Percentiles rank a stretch among this genome's conserved stretches.
Evolutionary conservation across 1,140 invertebrate species (phyloP).

Genomic region (Ooceraea biroi): DNA sequence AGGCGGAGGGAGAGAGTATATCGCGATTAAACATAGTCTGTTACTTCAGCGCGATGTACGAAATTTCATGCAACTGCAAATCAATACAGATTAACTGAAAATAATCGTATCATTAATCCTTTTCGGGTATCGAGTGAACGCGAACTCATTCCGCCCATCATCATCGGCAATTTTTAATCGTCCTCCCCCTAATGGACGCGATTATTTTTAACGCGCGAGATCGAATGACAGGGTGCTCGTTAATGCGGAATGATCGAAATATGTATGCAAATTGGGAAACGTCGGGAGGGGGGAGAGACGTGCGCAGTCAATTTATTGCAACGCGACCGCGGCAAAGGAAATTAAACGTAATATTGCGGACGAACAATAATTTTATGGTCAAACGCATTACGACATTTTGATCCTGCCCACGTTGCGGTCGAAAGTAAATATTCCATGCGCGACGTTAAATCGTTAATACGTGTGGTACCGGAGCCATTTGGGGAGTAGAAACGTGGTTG

Average conservation of each 20-base stretch:
- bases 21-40: too few relatives aligned
- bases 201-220: conserved; percentile 14
- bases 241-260: conserved; percentile 62
- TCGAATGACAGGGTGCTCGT: conserved; percentile 1
- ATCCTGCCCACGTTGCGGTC: conserved; percentile 65
- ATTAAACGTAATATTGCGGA: conserved; percentile 64
- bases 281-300: conserved; percentile 3
- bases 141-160: neutral
- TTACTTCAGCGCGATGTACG: neutral
- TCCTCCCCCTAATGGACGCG: conserved; percentile 8
- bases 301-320: conserved; percentile 65
- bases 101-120: too few relatives aligned
- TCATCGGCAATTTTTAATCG: conserved; percentile 35
- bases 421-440: conserved; percentile 70
- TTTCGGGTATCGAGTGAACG: conserved; percentile 1
- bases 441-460: conserved; percentile 72
- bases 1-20: neutral
- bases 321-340: conserved; percentile 53
- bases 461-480: conserved; percentile 53
- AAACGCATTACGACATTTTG: conserved; percentile 69
- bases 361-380: conserved; percentile 70
- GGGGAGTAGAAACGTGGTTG: conserved; percentile 67
- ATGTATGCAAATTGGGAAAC: conserved; percentile 30
- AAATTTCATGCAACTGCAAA: conserved; percentile 14
- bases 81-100: neutral